These are phyloP conservation scores for Cladopsammia gracilis DNA, from an alignment of 64 coral and sea anemone genomes.

Conservation along the genomic window DNA sequence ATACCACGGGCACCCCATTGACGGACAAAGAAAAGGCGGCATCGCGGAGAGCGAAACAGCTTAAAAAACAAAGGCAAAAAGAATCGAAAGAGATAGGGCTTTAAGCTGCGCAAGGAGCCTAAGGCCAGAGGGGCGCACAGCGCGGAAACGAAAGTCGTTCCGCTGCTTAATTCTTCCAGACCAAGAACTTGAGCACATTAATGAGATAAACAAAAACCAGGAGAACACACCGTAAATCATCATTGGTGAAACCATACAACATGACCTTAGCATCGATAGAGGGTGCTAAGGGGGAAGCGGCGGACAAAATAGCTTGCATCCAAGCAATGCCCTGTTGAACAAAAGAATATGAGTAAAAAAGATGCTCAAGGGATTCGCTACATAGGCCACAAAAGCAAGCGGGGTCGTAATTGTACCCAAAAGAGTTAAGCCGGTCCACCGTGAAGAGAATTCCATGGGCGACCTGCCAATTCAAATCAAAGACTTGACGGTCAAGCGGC, in stretches of 20 bases:
- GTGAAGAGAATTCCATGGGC: slow-evolving; percentile 20
- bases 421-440: not conserved
- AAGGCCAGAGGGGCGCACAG: not conserved
- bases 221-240: not conserved
- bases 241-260: not conserved
- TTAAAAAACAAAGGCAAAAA: not conserved
- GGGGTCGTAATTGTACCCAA: not conserved
- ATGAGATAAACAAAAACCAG: not conserved
- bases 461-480: slow-evolving; percentile 23
- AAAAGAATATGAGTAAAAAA: not conserved
- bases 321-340: not conserved
- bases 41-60: not conserved
- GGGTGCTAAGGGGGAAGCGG: not conserved
- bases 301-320: not conserved
- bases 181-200: not conserved
- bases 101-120: not conserved
- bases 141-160: not conserved
- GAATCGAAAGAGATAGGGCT: not conserved
- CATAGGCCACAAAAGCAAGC: not conserved
- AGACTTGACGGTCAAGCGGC: not conserved
- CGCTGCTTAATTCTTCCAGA: not conserved
- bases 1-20: too few relatives aligned
- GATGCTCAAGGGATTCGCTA: not conserved
- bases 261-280: too few relatives aligned
- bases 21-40: not conserved